Base-by-base conservation (phyloP, 2,113 vertebrate species). In the Cryptotis parvus region DNA sequence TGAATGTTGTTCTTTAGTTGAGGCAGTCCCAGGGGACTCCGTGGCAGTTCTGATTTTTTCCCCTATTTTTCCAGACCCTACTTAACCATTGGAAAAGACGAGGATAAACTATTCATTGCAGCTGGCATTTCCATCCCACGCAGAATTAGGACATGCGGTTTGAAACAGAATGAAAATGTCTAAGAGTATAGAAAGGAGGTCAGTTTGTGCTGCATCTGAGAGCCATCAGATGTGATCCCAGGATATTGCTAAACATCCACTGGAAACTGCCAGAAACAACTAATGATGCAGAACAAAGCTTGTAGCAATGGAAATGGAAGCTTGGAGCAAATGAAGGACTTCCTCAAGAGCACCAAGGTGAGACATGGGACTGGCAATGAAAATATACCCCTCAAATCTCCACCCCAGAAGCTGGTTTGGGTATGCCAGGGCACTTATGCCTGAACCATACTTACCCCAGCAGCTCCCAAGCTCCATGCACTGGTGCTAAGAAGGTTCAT, bases 141-240 rank as follows among this genome's bases (percentile, higher is more conserved):
- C 75, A 91, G 76, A 91, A n/a, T 74, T 35, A 80, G 84, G 27
- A 86, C 92, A 72, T 43, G 37, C 68, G 43, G 33, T 43, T 66
- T 41, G 9, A 76, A 78, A 52, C 43, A 70, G 76, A 90, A 69
- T 49, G 31, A 70, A 93, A 75, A 75, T 58, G 58, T 35, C 83
- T 90, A 35, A 26, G 45, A 81, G 31, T 43, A 49, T 63, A 15
- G 35, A 81, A 63, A 78, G 68, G 43, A 83, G 43, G 22, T 16
- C n/a, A 61, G 39, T 22, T 69, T 70, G 12, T 45, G 29, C 20
- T 68, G 37, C 52, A 76, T 69, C 72, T 72, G 24, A 73, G 52
- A 79, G 4, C n/a, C 29, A 26, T 70, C 41, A 4, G 1, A 11
- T 29, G n/a, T 83, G 87, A 83, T 18, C 49, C 7, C 3, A 31